phyloP scores from a whole-genome alignment of 2,888 invertebrate species.

The Apotomis capreana region DNA sequence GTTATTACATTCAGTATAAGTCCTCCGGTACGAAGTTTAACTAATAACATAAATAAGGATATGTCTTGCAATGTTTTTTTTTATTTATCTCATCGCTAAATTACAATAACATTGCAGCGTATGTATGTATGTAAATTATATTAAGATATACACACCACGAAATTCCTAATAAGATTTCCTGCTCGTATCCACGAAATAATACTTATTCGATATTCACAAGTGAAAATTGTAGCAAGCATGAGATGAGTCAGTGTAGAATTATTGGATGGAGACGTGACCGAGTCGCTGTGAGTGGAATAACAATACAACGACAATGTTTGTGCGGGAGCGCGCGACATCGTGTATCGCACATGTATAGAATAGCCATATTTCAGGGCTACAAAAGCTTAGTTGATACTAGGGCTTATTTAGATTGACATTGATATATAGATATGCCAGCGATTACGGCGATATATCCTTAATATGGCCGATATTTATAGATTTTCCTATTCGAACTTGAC shows the following conservation, averaged over 20 bases:
- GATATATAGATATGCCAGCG: too few species aligned
- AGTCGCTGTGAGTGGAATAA: conserved; percentile 67
- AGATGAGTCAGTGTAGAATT: conserved; percentile 76
- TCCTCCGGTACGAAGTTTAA: too few species aligned
- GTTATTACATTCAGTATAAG: too few species aligned
- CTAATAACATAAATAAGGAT: too few species aligned
- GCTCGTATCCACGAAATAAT: conserved; percentile 6
- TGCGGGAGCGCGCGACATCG: conserved; percentile 36
- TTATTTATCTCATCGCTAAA: too few species aligned
- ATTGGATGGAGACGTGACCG: conserved; percentile 76
- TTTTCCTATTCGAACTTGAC: too few species aligned
- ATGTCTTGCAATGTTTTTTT: too few species aligned
- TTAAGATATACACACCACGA: neutral
- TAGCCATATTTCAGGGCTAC: conserved; percentile 1
- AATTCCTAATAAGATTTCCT: conserved; percentile 20
- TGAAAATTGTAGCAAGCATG: conserved; percentile 69
- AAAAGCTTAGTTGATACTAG: neutral
- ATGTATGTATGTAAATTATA: too few species aligned
- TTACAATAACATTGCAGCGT: too few species aligned
- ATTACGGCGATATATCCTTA: too few species aligned
- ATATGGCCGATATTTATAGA: too few species aligned
- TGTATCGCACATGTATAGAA: conserved; percentile 1
- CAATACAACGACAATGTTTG: conserved; percentile 68
- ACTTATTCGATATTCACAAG: conserved; percentile 48
- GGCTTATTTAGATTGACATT: too few species aligned